Percentiles rank a stretch among this genome's conserved stretches.
These are phyloP conservation scores for Catocala sponsa DNA, from an alignment of 2,888 invertebrate species.

Conservation along the genomic window DNA sequence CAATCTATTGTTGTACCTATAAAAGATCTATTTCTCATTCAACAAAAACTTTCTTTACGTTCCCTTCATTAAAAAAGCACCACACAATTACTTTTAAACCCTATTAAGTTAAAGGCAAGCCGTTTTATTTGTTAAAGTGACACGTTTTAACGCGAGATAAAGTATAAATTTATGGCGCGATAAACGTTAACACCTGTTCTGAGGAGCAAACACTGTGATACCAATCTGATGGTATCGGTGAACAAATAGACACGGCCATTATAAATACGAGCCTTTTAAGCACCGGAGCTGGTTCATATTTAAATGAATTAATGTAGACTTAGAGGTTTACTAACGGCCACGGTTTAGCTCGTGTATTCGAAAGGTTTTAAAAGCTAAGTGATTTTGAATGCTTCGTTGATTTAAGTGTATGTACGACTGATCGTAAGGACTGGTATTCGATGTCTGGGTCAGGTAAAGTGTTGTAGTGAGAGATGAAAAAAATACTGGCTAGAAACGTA, in stretches of 20 bases:
- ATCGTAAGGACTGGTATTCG: too few relatives aligned
- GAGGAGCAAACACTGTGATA: constrained; percentile 25
- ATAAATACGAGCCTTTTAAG: constrained; percentile 26
- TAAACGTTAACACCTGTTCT: constrained; percentile 62
- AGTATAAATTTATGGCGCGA: constrained; percentile 50
- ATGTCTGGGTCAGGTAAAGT: too few relatives aligned
- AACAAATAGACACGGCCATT: constrained; percentile 37
- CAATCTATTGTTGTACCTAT: too few relatives aligned
- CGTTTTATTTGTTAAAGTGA: constrained; percentile 18
- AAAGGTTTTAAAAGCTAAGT: too few relatives aligned
- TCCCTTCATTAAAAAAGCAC: not conserved
- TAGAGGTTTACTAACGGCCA: too few relatives aligned
- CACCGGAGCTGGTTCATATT: too few relatives aligned
- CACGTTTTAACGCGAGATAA: constrained; percentile 21
- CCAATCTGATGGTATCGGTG: constrained; percentile 13
- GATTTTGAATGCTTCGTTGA: too few relatives aligned
- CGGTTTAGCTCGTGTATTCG: too few relatives aligned
- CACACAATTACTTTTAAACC: constrained; percentile 4
- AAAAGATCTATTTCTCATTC: not conserved
- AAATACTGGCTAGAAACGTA: too few relatives aligned
- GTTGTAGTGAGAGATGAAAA: too few relatives aligned
- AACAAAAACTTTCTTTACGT: not conserved
- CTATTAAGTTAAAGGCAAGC: constrained; percentile 9
- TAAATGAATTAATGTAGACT: too few relatives aligned
- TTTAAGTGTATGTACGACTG: too few relatives aligned